Percentiles rank a stretch among this genome's conserved stretches.
Conservation (phyloP, 1,140 invertebrate species). For the Elymnias hypermnestra region DNA sequence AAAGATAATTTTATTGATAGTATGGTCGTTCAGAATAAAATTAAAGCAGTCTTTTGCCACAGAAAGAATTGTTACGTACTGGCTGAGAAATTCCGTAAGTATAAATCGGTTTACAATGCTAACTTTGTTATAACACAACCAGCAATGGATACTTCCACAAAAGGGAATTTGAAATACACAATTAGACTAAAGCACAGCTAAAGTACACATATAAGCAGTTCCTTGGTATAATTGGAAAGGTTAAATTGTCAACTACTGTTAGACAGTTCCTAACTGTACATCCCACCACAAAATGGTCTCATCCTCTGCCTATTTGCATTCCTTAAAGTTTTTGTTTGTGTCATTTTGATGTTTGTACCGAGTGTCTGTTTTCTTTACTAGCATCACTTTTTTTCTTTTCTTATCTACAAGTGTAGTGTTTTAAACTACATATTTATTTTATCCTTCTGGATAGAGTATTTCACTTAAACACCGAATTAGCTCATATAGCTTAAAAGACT, state of each 20-base stretch:
- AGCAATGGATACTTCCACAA: conserved; percentile 31
- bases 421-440: no score
- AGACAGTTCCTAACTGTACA: conserved; percentile 2
- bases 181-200: conserved; percentile 54
- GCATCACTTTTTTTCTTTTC: no score
- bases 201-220: conserved; percentile 1
- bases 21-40: conserved; percentile 60
- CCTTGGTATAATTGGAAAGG: conserved; percentile 3
- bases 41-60: conserved; percentile 53
- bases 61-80: conserved; percentile 57
- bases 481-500: conserved; percentile 26
- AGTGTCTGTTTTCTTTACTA: no score
- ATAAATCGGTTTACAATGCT: conserved; percentile 54
- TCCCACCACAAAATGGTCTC: conserved; percentile 55
- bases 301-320: conserved; percentile 38
- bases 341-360: background rate
- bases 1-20: conserved; percentile 67
- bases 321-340: conserved; percentile 28
- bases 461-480: background rate
- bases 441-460: no score
- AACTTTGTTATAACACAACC: conserved; percentile 63
- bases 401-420: no score
- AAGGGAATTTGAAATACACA: conserved; percentile 61
- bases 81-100: conserved; percentile 58
- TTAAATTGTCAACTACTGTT: background rate